A percentile compares a stretch with the other conserved stretches of the same genome.
phyloP scores from a whole-genome alignment of 2,888 invertebrate genomes.

The Synanthedon myopaeformis region DNA sequence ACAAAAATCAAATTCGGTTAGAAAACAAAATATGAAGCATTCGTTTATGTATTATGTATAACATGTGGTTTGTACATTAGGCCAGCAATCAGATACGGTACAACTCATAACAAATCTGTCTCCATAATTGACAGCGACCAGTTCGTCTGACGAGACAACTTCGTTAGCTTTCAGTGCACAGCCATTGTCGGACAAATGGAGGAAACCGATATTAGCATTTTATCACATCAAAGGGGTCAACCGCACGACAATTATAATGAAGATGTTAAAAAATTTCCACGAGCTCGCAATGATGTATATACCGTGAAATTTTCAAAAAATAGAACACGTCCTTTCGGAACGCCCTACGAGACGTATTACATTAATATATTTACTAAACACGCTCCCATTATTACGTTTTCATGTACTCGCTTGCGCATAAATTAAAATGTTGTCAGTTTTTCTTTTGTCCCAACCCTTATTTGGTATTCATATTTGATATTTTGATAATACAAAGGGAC shows the following conservation, averaged over 20 bases:
- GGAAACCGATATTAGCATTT: constrained; percentile 7
- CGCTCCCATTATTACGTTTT: constrained; percentile 67
- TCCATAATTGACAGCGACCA: constrained; percentile 2
- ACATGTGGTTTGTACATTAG: constrained; percentile 5
- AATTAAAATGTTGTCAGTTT: constrained; percentile 67
- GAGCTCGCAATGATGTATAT: constrained; percentile 47
- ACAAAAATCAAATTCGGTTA: too few relatives aligned
- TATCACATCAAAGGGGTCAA: constrained; percentile 12
- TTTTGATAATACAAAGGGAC: constrained; percentile 66
- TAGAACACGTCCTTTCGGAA: constrained; percentile 39
- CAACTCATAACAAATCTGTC: neutral
- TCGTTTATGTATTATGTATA: constrained; percentile 6
- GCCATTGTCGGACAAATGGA: constrained; percentile 21
- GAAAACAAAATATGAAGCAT: too few relatives aligned
- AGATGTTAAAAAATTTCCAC: constrained; percentile 57
- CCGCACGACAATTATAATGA: constrained; percentile 38
- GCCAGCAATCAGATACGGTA: neutral
- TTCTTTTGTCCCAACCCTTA: constrained; percentile 69
- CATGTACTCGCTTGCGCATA: constrained; percentile 67
- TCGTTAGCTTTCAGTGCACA: constrained; percentile 23
- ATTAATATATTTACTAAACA: constrained; percentile 69
- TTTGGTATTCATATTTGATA: constrained; percentile 71
- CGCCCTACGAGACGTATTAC: constrained; percentile 61
- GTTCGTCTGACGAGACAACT: constrained; percentile 9
- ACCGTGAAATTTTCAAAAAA: constrained; percentile 66